phyloP scores from a whole-genome alignment of 2,888 invertebrate species.

The Seladonia tumulorum region DNA sequence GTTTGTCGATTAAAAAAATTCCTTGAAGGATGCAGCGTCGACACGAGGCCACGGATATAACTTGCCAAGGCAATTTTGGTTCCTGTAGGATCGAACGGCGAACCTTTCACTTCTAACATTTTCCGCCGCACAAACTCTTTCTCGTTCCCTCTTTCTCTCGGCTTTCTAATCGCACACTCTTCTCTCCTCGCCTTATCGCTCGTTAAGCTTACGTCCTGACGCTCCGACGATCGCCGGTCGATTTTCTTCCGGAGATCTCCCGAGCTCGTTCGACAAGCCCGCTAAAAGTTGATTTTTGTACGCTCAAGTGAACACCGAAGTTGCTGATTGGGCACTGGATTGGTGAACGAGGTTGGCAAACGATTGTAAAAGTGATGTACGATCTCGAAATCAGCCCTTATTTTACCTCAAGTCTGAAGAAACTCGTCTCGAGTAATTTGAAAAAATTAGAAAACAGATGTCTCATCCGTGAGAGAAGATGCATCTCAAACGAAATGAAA shows the following conservation, averaged over 20 bases:
- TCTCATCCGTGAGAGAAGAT: neutral
- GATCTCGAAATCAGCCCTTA: neutral
- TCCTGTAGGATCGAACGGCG: neutral
- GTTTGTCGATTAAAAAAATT: conserved; percentile 46
- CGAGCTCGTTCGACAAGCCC: neutral
- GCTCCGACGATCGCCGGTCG: conserved; percentile 20
- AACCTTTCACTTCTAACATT: neutral
- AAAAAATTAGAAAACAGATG: neutral
- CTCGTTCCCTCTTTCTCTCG: neutral
- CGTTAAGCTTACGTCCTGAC: neutral
- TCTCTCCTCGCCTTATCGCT: conserved; percentile 21
- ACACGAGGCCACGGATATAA: conserved; percentile 1
- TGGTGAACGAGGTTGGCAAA: neutral
- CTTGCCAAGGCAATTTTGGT: conserved; percentile 20
- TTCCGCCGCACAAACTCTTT: neutral
- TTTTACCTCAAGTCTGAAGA: neutral
- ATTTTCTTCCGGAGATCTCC: conserved; percentile 10
- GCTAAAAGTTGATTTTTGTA: neutral
- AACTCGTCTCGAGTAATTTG: neutral
- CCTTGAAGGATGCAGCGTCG: conserved; percentile 36
- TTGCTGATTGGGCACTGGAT: neutral
- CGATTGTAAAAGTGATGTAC: neutral
- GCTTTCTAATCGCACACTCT: conserved; percentile 25
- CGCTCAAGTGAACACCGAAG: neutral
- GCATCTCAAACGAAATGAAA: neutral